Evolutionary conservation across 1,140 invertebrate genomes (phyloP).

Genomic region (Berghia stephanieae): DNA sequence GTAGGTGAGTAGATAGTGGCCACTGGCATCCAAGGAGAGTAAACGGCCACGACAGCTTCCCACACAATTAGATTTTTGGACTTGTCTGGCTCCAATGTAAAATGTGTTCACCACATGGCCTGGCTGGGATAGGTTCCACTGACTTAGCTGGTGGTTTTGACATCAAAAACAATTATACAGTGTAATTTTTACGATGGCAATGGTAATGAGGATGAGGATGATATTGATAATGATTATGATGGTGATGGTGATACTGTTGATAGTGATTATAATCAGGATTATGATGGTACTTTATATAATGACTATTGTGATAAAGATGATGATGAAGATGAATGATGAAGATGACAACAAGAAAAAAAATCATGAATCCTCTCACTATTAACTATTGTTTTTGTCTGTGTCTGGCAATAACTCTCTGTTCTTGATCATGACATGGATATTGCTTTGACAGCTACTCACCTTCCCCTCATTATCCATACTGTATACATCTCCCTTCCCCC

Average conservation of each 20-base stretch:
- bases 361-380: too few relatives aligned
- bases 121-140: slow-evolving; percentile 22
- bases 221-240: neutral
- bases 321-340: neutral
- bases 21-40: slow-evolving; percentile 74
- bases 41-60: slow-evolving; percentile 61
- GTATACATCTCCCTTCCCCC: slow-evolving; percentile 72
- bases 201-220: neutral
- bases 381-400: too few relatives aligned
- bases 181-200: too few relatives aligned
- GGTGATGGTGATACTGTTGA: neutral
- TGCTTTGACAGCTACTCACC: slow-evolving; percentile 44
- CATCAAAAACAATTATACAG: too few relatives aligned
- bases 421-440: too few relatives aligned
- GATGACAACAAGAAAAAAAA: neutral
- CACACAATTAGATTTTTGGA: neutral
- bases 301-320: neutral
- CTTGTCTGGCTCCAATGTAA: neutral
- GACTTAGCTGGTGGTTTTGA: slow-evolving; percentile 11
- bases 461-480: slow-evolving; percentile 72
- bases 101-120: slow-evolving; percentile 23
- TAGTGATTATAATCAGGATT: neutral
- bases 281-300: neutral
- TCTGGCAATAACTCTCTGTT: too few relatives aligned
- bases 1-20: slow-evolving; percentile 73